Evolutionary conservation across 1,140 invertebrate genomes (phyloP).

Genomic region (Ceratina australensis): DNA sequence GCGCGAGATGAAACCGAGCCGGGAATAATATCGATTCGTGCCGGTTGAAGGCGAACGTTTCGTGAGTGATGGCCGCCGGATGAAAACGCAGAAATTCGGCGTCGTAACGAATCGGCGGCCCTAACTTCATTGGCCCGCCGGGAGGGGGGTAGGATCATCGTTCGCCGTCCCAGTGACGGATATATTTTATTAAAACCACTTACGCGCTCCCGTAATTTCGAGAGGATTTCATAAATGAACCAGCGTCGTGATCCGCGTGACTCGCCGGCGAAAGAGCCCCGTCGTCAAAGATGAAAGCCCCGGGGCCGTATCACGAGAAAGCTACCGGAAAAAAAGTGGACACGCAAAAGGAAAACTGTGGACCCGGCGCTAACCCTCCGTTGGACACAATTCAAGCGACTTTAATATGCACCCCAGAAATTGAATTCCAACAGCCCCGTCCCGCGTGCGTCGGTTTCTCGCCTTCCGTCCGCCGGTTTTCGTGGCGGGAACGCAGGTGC

Average conservation of each 20-base stretch:
- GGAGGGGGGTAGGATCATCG: conserved; percentile 32
- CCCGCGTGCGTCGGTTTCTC: neutral
- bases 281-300: conserved; percentile 49
- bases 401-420: conserved; percentile 74
- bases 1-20: conserved; percentile 39
- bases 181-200: conserved; percentile 14
- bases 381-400: conserved; percentile 65
- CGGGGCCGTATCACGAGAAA: conserved; percentile 46
- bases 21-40: conserved; percentile 55
- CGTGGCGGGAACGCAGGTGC: conserved; percentile 57
- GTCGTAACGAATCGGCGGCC: conserved; percentile 55
- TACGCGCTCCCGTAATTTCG: conserved; percentile 11
- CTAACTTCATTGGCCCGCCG: neutral
- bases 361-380: conserved; percentile 41
- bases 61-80: conserved; percentile 54
- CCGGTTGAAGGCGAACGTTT: conserved; percentile 25
- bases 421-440: conserved; percentile 67
- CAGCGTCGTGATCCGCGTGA: conserved; percentile 14
- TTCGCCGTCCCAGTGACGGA: neutral
- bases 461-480: conserved; percentile 14
- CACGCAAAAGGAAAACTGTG: conserved; percentile 57
- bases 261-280: conserved; percentile 20
- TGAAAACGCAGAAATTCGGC: conserved; percentile 51
- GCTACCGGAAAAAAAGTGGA: conserved; percentile 40
- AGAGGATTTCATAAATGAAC: conserved; percentile 6